Conservation (phyloP, 2,888 invertebrate species). For the Orthosia incerta region DNA sequence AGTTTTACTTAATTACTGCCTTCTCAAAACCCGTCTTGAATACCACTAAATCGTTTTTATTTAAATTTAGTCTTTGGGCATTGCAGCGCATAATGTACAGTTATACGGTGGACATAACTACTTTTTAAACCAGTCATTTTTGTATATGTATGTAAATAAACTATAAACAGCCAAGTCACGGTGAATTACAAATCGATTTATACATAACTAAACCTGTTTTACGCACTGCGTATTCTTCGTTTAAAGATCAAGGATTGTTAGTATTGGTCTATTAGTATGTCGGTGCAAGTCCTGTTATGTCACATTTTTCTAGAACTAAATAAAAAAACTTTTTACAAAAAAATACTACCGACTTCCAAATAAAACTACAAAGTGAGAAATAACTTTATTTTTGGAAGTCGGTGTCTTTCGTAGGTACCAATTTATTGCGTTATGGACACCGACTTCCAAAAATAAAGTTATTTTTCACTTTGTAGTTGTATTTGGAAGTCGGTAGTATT, state of each 20-base stretch:
- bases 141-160: conserved; percentile 5
- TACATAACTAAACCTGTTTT: conserved; percentile 14
- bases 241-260: conserved; percentile 6
- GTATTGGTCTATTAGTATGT: not conserved
- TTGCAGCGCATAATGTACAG: not conserved
- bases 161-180: conserved; percentile 28
- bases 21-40: not conserved
- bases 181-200: not conserved
- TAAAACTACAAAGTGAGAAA: too few relatives aligned
- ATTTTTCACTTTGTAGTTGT: too few relatives aligned
- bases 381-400: too few relatives aligned
- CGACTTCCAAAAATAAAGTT: too few relatives aligned
- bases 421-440: too few relatives aligned
- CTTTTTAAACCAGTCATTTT: conserved; percentile 13
- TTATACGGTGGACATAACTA: not conserved
- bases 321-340: too few relatives aligned
- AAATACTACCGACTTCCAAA: too few relatives aligned
- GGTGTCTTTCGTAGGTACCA: too few relatives aligned
- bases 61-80: not conserved
- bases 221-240: not conserved
- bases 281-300: not conserved
- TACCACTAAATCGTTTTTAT: not conserved
- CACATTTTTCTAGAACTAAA: conserved; percentile 6
- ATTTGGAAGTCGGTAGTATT: too few relatives aligned
- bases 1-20: not conserved